Evolutionary conservation across 2,797 vertebrate genomes (phyloP).

Genomic region (Rhabdophis nuchalis): DNA sequence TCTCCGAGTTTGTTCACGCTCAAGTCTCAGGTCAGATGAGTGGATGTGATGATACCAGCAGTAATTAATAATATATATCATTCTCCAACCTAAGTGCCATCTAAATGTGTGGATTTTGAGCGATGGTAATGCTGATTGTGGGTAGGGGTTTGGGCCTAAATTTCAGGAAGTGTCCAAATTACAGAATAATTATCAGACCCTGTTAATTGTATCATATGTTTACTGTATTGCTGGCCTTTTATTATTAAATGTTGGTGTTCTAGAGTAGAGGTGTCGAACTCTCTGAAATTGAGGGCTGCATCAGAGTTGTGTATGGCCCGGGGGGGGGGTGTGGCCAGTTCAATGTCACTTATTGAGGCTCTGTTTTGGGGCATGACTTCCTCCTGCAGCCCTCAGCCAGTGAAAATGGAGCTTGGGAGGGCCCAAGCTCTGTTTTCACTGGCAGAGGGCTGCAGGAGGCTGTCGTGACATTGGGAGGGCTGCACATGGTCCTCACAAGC

Average conservation of each 20-base stretch:
- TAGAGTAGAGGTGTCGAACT: neutral
- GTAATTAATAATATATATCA: neutral
- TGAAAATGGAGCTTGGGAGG: too few relatives aligned
- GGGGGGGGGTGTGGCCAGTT: too few relatives aligned
- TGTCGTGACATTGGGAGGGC: too few relatives aligned
- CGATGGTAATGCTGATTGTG: neutral
- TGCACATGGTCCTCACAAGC: too few relatives aligned
- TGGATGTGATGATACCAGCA: neutral
- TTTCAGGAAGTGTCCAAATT: neutral
- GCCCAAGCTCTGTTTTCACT: too few relatives aligned
- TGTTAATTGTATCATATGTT: neutral
- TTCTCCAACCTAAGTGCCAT: neutral
- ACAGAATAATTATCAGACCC: neutral
- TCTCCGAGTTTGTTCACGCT: slow-evolving; percentile 83
- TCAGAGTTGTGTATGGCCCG: too few relatives aligned
- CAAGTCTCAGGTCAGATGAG: slow-evolving; percentile 85
- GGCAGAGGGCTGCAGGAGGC: too few relatives aligned
- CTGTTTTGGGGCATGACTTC: too few relatives aligned
- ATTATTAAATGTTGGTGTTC: neutral
- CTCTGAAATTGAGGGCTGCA: too few relatives aligned
- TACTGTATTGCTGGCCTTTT: neutral
- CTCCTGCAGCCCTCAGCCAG: too few relatives aligned
- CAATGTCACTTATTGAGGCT: too few relatives aligned
- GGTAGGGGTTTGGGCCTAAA: neutral
- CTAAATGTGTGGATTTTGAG: neutral